Conservation (phyloP, 2,888 invertebrate species). For the Spicauda simplicius region DNA sequence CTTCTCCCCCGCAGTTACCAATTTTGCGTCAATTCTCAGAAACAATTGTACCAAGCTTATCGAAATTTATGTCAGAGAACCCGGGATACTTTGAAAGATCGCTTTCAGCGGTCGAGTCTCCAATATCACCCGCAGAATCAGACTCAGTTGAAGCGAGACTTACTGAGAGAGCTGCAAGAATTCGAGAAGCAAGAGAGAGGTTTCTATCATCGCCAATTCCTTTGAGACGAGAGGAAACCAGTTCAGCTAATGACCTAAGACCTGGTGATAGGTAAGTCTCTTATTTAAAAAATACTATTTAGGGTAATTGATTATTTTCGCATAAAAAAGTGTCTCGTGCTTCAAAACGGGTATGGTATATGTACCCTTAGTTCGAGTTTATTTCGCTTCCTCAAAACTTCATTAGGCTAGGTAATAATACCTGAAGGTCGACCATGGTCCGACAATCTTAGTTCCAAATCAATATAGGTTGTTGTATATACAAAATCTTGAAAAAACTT, state of each 20-base stretch:
- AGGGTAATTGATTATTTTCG: too few species aligned
- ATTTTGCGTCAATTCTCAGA: conserved; percentile 66
- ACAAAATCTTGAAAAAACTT: too few species aligned
- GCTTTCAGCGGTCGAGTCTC: conserved; percentile 60
- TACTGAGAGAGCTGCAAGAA: conserved; percentile 83
- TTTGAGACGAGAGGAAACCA: conserved; percentile 75
- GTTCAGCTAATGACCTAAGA: conserved; percentile 73
- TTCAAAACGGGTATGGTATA: too few species aligned
- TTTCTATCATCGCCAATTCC: conserved; percentile 85
- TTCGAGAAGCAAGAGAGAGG: conserved; percentile 89
- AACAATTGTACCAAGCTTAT: conserved; percentile 61
- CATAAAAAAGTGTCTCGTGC: too few species aligned
- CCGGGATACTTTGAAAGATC: conserved; percentile 64
- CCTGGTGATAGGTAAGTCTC: conserved; percentile 70
- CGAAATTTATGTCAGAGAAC: conserved; percentile 61
- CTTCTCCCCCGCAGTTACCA: conserved; percentile 46
- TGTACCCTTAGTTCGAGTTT: too few species aligned
- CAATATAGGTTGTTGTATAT: too few species aligned
- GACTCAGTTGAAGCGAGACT: conserved; percentile 61
- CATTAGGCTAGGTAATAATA: too few species aligned
- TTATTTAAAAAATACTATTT: too few species aligned
- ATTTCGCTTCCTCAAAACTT: too few species aligned
- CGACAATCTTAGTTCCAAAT: too few species aligned
- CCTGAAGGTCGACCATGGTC: too few species aligned
- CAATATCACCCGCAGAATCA: conserved; percentile 51